These are phyloP conservation scores for Theocolax elegans DNA, from an alignment of 1,140 invertebrate genomes.

Conservation along the genomic window DNA sequence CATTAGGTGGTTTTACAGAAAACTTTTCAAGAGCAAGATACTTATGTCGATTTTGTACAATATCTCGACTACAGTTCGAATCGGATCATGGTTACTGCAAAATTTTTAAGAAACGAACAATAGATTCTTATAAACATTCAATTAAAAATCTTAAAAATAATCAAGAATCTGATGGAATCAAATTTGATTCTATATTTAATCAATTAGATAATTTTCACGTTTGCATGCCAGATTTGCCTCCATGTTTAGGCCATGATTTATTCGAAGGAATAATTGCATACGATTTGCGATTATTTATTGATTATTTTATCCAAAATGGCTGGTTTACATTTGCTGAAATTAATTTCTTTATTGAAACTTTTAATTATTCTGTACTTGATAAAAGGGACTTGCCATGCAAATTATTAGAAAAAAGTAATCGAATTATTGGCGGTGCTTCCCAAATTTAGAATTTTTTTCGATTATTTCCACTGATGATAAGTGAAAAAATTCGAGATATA, in stretches of 20 bases:
- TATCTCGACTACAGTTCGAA: conserved; percentile 42
- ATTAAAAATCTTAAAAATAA: conserved; percentile 30
- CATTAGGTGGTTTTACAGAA: conserved; percentile 48
- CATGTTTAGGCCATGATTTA: conserved; percentile 47
- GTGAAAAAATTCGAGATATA: conserved; percentile 37
- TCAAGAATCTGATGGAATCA: conserved; percentile 41
- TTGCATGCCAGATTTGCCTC: conserved; percentile 43
- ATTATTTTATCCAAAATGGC: conserved; percentile 41
- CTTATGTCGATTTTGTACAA: conserved; percentile 5
- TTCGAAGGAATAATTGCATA: conserved; percentile 46
- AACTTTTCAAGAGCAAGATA: conserved; percentile 47
- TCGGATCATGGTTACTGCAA: conserved; percentile 24
- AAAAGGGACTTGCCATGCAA: conserved; percentile 34
- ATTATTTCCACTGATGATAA: conserved; percentile 39
- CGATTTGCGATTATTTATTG: conserved; percentile 44
- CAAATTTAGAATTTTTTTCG: conserved; percentile 40
- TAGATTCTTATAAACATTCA: conserved; percentile 43
- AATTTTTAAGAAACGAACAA: conserved; percentile 28
- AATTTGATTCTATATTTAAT: conserved; percentile 45
- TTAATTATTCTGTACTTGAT: conserved; percentile 49
- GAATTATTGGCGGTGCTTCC: conserved; percentile 33
- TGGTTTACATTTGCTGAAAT: conserved; percentile 44
- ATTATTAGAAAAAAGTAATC: conserved; percentile 26
- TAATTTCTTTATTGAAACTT: conserved; percentile 43
- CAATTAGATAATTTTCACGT: conserved; percentile 40